phyloP scores from a whole-genome alignment of 2,797 vertebrate genomes.

The Ctenochaetus hawaiiensis region DNA sequence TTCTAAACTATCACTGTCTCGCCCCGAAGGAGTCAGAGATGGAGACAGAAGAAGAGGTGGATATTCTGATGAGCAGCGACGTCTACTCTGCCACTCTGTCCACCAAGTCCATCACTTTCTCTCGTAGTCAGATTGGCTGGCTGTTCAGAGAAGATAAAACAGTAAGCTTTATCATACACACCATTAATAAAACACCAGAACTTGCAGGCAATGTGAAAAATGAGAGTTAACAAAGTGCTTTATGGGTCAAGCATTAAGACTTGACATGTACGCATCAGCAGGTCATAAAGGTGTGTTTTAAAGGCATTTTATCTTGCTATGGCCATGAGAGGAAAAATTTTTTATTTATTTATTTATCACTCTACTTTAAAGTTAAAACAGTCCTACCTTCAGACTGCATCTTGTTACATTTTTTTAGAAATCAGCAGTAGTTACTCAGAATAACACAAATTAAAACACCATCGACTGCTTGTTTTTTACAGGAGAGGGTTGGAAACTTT shows the following conservation, averaged over 20 bases:
- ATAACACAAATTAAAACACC: neutral
- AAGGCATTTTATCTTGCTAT: no score
- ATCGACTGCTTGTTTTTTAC: conserved; percentile 26
- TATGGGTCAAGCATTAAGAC: no score
- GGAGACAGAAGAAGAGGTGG: conserved; percentile 99
- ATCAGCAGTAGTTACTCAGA: conserved; percentile 32
- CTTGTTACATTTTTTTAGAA: no score
- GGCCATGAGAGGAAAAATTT: no score
- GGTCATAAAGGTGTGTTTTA: no score
- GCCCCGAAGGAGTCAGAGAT: conserved; percentile 93
- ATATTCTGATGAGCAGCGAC: conserved; percentile 99
- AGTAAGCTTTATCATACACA: conserved; percentile 62
- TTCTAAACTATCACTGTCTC: neutral
- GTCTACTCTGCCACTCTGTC: conserved; percentile 98
- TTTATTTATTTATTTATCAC: no score
- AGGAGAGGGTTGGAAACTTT: conserved; percentile 99
- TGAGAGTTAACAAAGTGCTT: no score
- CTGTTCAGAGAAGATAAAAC: conserved; percentile 99
- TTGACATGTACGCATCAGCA: no score
- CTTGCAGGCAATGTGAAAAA: no score
- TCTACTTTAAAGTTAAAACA: no score
- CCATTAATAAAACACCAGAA: no score
- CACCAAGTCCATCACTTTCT: conserved; percentile 98
- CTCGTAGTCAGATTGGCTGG: conserved; percentile 96
- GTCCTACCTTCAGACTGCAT: no score